phyloP scores from a whole-genome alignment of 2,888 invertebrate species.

The Augiades crinisus region DNA sequence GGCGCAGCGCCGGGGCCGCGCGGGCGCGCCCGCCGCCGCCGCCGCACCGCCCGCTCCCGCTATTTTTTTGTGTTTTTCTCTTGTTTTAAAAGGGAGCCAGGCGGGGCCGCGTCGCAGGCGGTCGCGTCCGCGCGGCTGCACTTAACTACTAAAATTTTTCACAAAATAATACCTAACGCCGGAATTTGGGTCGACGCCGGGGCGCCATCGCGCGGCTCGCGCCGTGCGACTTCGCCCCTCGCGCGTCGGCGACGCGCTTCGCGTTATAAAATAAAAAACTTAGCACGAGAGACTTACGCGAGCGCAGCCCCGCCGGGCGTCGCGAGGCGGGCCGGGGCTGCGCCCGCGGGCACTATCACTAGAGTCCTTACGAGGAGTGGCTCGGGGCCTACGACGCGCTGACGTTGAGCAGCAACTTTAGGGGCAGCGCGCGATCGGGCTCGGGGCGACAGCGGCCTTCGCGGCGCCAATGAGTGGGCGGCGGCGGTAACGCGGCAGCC shows the following conservation, averaged over 20 bases:
- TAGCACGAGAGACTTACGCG: constrained; percentile 62
- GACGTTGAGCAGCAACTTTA: constrained; percentile 84
- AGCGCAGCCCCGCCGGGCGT: constrained; percentile 44
- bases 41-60: constrained; percentile 36
- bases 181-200: constrained; percentile 66
- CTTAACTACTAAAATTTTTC: constrained; percentile 80
- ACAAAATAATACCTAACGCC: constrained; percentile 80
- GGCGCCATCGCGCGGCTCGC: constrained; percentile 57
- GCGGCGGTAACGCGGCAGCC: constrained; percentile 89
- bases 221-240: constrained; percentile 47
- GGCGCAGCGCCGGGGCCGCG: constrained; percentile 41
- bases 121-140: constrained; percentile 45
- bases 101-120: constrained; percentile 41
- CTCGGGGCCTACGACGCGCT: constrained; percentile 52
- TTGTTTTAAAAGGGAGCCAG: constrained; percentile 49
- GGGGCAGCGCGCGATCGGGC: constrained; percentile 80
- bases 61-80: constrained; percentile 72
- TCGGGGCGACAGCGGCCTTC: constrained; percentile 72
- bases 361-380: constrained; percentile 54
- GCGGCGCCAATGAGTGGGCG: constrained; percentile 88
- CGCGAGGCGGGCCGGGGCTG: constrained; percentile 38
- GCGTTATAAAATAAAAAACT: constrained; percentile 72
- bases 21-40: constrained; percentile 37
- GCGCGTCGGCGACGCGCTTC: constrained; percentile 44
- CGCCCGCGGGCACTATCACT: constrained; percentile 61